Base-by-base conservation (phyloP, 2,888 invertebrate genomes). In the Harpalus rubripes region DNA sequence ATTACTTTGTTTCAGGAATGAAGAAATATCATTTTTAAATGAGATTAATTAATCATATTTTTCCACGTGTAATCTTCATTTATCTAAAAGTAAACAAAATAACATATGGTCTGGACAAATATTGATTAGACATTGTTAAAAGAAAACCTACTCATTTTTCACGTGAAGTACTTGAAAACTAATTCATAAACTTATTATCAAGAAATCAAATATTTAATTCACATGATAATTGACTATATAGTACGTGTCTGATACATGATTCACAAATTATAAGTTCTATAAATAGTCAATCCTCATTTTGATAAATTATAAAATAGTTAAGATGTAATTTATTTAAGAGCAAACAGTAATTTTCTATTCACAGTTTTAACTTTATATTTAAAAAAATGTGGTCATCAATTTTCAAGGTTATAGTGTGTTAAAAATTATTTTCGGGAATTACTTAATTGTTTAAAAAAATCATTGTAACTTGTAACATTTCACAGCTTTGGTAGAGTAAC, bases 331-430 rank as follows among this genome's bases (percentile, higher is more conserved):
- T 3, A 22, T 22, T 22, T 22, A 22, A 22, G 22, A 65, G 32
- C 32, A 68, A 68, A 68, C 32, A 68, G 12, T 39, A 15, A 4
- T 68, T 12, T 52, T 52, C 44, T 26, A 63, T 39, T 32, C 39
- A 39, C 68, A 68, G 15, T n/a, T n/a, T n/a, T n/a, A n/a, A 26
- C 32, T 26, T 65, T 65, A 26, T 32, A 32, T 32, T 68, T 65
- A 32, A 32, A 65, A n/a, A 65, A 74, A 74, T 74, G 72, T 52
- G 15, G 18, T 74, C 72, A 74, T 74, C 72, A 18, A 22, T 41
- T 41, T 74, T 74, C 72, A 74, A 74, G 72, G 72, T 74, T 74
- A n/a, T n/a, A 74, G 18, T 44, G 52, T 44, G 44, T 15, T 10
- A 39, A 39, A 32, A 32, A 41, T 7, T 32, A 39, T 12, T 68